Percentiles rank a stretch among this genome's conserved stretches.
Evolutionary conservation across 2,888 invertebrate genomes (phyloP).

Genomic region (Pomacea canaliculata): DNA sequence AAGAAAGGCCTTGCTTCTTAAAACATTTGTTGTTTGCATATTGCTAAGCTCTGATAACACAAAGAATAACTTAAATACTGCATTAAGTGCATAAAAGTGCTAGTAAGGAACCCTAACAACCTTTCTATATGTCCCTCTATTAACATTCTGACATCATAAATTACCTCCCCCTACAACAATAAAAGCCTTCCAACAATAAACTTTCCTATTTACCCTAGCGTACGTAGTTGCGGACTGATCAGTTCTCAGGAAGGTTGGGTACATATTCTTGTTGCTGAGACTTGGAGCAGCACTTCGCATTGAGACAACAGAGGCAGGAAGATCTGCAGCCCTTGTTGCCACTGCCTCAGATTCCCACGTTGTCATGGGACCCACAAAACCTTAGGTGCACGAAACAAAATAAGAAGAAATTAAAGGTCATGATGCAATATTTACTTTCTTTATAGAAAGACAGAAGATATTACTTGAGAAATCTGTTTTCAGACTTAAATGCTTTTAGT

Average conservation of each 20-base stretch:
- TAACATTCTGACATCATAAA: neutral
- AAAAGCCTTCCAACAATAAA: too few relatives aligned
- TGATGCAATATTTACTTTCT: neutral
- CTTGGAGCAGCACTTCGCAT: constrained; percentile 41
- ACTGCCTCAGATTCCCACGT: constrained; percentile 73
- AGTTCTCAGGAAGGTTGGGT: constrained; percentile 61
- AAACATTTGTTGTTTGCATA: too few relatives aligned
- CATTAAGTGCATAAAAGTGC: neutral
- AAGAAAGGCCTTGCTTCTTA: too few relatives aligned
- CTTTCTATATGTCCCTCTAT: neutral
- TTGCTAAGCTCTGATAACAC: too few relatives aligned
- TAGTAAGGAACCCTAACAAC: neutral
- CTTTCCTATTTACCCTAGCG: constrained; percentile 43
- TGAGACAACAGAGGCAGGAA: constrained; percentile 72
- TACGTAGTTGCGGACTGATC: constrained; percentile 42
- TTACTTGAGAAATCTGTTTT: neutral
- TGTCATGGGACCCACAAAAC: constrained; percentile 74
- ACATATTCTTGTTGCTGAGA: constrained; percentile 52
- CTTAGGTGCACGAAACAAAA: constrained; percentile 53
- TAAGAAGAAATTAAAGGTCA: neutral
- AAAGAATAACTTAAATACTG: neutral
- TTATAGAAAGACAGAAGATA: neutral
- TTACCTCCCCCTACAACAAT: too few relatives aligned
- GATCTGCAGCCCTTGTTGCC: constrained; percentile 72
- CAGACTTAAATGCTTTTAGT: neutral